Base-by-base conservation (phyloP, 2,888 invertebrate genomes). In the Synanthedon andrenaeformis region DNA sequence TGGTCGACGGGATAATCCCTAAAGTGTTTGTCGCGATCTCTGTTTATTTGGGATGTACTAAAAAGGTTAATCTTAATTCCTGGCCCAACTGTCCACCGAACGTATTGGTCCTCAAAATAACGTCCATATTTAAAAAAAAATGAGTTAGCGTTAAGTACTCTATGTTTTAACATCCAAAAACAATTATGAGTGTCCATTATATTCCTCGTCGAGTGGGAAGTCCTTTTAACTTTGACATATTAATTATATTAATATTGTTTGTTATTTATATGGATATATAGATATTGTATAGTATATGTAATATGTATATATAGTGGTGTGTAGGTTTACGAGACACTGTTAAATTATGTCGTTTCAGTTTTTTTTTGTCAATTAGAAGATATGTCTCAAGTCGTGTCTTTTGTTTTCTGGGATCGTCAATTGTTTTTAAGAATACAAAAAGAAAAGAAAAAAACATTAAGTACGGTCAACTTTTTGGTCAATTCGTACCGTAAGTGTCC, bases 101-200 rank as follows among this genome's bases (percentile, higher is more conserved):
- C 86, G 82, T 84, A 83, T 85, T 77, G 71, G 86, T 85, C 86
- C 86, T 85, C 63, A 78, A 71, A 76, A 62, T 83, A 80, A 85
- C 86, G 86, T 87, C 86, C 86, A 86, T 85, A 82, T 83, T 80
- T 77, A 73, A 78, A 76, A 35, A 35, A 35, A 35, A 80, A 82
- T 82, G 75, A 79, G 83, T 84, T 82, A 85, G 85, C 76, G 61
- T 82, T 85, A 85, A 80, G 85, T 81, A 76, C 73, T 74, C 74
- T 79, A 69, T 70, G 75, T 80, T 77, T 68, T 67, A 69, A 72
- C 66, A 67, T 72, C 64, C 62, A 65, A 65, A 65, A 53, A 56
- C 54, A 49, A 58, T 61, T 58, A 62, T 67, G 35, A 35, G 35
- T 10, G 35, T 35, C 35, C 35, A 35, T 35, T 35, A 35, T 35